Conservation (phyloP, 2,797 vertebrate species). For the Sphenodon punctatus region DNA sequence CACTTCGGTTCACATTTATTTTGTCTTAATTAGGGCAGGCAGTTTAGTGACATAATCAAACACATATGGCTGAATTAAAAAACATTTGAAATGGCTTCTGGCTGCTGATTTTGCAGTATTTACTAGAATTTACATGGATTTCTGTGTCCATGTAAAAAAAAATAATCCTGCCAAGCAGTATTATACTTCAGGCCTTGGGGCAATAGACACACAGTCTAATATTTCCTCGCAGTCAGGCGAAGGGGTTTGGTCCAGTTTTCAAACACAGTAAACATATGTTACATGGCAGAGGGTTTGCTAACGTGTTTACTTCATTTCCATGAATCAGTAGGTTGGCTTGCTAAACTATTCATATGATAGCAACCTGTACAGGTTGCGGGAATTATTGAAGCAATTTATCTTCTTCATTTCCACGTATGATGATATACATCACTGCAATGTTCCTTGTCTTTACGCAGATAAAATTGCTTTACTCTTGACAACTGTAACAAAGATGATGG, state of each 20-base stretch:
- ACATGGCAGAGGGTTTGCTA: not conserved
- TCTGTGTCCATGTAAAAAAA: not conserved
- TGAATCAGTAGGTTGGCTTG: not conserved
- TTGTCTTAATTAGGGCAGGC: not conserved
- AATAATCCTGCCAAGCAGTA: not conserved
- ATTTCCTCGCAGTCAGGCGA: not conserved
- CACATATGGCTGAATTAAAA: conserved; percentile 13
- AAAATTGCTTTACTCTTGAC: not conserved
- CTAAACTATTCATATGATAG: not conserved
- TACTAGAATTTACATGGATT: conserved; percentile 2
- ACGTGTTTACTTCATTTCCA: not conserved
- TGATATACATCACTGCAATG: not conserved
- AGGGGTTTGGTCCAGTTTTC: not conserved
- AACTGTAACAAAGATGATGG: not conserved
- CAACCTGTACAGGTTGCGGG: not conserved
- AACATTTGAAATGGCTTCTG: conserved; percentile 1
- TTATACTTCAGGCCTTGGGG: not conserved
- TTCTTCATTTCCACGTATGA: not conserved
- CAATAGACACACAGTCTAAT: not conserved
- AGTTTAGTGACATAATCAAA: not conserved
- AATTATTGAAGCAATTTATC: not conserved
- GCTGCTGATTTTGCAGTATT: not conserved
- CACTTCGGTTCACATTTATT: not conserved
- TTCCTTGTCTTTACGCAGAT: not conserved
- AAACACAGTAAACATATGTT: not conserved